These are phyloP conservation scores for Cryptotermes secundus DNA, from an alignment of 1,140 invertebrate genomes.

Conservation along the genomic window DNA sequence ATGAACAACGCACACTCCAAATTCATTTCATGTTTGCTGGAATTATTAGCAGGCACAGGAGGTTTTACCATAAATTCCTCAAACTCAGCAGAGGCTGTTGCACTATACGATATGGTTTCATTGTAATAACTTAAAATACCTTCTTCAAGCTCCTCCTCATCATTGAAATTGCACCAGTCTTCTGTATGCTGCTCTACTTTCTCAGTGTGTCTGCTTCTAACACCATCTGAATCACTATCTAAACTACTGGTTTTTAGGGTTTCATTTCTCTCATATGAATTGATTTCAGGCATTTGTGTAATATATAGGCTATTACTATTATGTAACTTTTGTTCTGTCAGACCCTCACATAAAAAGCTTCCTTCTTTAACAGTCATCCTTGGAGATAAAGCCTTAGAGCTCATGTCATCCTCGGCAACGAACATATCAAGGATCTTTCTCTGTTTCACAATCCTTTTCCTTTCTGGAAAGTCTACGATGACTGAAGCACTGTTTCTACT, in stretches of 20 bases:
- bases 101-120: background rate
- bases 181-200: background rate
- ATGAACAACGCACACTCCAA: too few relatives aligned
- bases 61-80: background rate
- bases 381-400: background rate
- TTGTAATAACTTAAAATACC: slow-evolving; percentile 26
- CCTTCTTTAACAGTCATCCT: background rate
- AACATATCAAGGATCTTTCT: background rate
- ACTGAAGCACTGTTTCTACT: background rate
- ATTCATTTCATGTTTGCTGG: too few relatives aligned
- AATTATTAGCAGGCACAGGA: too few relatives aligned
- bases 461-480: background rate
- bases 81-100: background rate
- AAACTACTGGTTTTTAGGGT: too few relatives aligned
- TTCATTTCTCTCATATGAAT: background rate
- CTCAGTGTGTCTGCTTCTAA: background rate
- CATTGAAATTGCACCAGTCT: background rate
- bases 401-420: background rate
- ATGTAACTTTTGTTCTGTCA: background rate
- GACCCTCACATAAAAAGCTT: background rate
- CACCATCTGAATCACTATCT: background rate
- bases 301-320: background rate
- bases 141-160: background rate
- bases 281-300: background rate
- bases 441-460: background rate